Conservation (phyloP, 2,888 invertebrate genomes). For the Phortica okadai region DNA sequence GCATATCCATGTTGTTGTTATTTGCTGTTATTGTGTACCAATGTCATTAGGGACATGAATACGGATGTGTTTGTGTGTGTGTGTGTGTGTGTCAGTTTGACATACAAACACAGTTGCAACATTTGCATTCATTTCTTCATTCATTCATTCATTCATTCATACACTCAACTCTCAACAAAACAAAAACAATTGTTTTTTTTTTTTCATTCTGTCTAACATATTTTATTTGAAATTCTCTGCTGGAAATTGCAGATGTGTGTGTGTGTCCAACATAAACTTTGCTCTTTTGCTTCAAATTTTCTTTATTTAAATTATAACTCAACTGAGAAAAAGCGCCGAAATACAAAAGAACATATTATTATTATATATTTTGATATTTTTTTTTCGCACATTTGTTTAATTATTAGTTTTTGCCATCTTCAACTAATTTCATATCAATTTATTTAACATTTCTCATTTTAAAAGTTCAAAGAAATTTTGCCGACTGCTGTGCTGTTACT, state of each 20-base stretch:
- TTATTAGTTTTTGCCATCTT: too few relatives aligned
- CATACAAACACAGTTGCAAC: slow-evolving; percentile 69
- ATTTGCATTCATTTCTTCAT: slow-evolving; percentile 33
- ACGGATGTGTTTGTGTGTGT: slow-evolving; percentile 31
- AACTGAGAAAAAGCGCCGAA: too few relatives aligned
- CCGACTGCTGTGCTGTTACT: not conserved
- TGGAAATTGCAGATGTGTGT: too few relatives aligned
- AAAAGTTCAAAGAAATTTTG: not conserved
- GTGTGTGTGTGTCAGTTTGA: slow-evolving; percentile 55
- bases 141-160: not conserved
- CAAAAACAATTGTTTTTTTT: not conserved
- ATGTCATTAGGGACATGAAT: slow-evolving; percentile 63
- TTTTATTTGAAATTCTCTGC: too few relatives aligned
- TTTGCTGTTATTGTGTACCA: slow-evolving; percentile 55
- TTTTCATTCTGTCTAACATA: not conserved
- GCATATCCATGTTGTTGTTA: not conserved
- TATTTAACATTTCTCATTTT: not conserved
- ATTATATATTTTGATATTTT: too few relatives aligned
- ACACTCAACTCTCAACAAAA: not conserved
- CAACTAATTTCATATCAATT: too few relatives aligned
- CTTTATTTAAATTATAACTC: too few relatives aligned
- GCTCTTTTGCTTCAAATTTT: too few relatives aligned
- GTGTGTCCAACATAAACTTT: too few relatives aligned
- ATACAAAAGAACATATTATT: too few relatives aligned
- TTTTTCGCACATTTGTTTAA: too few relatives aligned